Conservation (phyloP, 2,113 vertebrate genomes). For the Crypturellus undulatus region DNA sequence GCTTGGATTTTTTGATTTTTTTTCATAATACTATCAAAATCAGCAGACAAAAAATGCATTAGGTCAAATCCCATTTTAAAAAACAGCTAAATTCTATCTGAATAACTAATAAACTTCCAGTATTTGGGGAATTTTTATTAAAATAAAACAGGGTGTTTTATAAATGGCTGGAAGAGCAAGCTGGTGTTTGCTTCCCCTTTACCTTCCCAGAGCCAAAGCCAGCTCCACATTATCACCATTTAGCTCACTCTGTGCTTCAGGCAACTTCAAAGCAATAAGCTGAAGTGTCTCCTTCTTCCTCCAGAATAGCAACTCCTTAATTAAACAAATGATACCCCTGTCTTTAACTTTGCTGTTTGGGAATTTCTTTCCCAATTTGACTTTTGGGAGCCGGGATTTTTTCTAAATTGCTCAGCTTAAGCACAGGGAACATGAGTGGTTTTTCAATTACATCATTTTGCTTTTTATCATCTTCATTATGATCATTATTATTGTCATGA, state of each 20-base stretch:
- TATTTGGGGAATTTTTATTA: background rate
- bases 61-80: background rate
- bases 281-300: background rate
- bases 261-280: background rate
- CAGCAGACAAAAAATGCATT: background rate
- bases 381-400: background rate
- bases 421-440: background rate
- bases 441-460: slow-evolving; percentile 59
- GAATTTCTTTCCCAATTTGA: background rate
- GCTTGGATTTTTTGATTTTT: background rate
- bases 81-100: background rate
- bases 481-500: background rate
- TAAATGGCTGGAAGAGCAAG: background rate
- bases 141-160: background rate
- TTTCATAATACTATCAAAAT: background rate
- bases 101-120: background rate
- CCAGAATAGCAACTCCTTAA: background rate
- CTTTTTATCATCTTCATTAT: slow-evolving; percentile 38
- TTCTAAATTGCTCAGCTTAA: background rate
- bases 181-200: background rate
- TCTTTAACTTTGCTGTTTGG: background rate
- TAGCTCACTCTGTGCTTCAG: background rate
- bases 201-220: background rate
- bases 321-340: background rate
- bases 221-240: background rate